phyloP scores from a whole-genome alignment of 2,797 vertebrate genomes.

The Tarsius wallacei region DNA sequence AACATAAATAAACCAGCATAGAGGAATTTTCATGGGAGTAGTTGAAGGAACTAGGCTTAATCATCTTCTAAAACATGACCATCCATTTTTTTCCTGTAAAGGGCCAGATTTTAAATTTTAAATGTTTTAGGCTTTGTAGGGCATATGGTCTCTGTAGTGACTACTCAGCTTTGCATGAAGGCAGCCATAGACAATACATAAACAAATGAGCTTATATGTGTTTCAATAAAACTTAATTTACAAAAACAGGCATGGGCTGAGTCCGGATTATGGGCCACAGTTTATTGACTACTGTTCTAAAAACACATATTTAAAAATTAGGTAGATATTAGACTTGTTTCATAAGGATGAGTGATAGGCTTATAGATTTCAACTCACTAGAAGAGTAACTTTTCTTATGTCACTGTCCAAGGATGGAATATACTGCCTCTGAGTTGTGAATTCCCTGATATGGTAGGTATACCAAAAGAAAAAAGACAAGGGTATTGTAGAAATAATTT shows the following conservation, averaged over 20 bases:
- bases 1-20: not conserved
- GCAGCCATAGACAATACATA: not conserved
- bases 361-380: not conserved
- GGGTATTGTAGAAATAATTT: not conserved
- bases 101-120: not conserved
- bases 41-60: constrained; percentile 55
- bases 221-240: constrained; percentile 5
- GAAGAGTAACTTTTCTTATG: not conserved
- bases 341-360: not conserved
- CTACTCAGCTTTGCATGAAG: constrained; percentile 1
- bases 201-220: not conserved
- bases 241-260: not conserved
- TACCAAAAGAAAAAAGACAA: not conserved
- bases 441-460: not conserved
- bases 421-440: not conserved
- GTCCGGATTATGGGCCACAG: not conserved
- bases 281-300: constrained; percentile 20
- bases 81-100: not conserved
- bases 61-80: not conserved
- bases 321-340: not conserved
- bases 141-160: not conserved
- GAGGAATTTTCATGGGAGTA: constrained; percentile 9
- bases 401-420: not conserved
- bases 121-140: constrained; percentile 14
- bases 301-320: not conserved